Conservation (phyloP, 2,113 vertebrate genomes). For the Atrichornis clamosus region DNA sequence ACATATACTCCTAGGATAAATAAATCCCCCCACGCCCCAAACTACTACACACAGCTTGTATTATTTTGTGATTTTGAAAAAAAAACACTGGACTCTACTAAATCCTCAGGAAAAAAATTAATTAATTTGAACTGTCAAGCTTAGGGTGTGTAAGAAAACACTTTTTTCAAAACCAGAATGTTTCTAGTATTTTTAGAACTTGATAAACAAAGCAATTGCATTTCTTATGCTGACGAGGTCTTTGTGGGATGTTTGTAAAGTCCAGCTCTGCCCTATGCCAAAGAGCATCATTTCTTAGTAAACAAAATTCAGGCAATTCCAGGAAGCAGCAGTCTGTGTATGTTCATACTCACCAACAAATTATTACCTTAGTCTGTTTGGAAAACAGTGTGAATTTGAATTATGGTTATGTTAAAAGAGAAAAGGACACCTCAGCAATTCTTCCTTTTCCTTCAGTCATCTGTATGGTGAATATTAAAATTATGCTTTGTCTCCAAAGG, state of each 20-base stretch:
- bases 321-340: not conserved
- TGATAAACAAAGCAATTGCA: not conserved
- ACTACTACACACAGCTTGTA: not conserved
- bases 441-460: not conserved
- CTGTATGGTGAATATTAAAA: not conserved
- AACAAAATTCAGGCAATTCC: not conserved
- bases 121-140: not conserved
- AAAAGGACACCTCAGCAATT: slow-evolving; percentile 22
- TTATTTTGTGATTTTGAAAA: not conserved
- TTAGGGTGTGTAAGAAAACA: not conserved
- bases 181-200: not conserved
- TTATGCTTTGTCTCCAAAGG: slow-evolving; percentile 5
- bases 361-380: not conserved
- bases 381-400: not conserved
- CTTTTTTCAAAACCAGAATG: not conserved
- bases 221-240: not conserved
- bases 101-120: not conserved
- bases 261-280: not conserved
- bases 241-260: not conserved
- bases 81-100: not conserved
- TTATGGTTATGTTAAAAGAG: not conserved
- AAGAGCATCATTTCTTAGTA: not conserved
- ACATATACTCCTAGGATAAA: not conserved
- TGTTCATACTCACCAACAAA: not conserved
- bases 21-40: not conserved